These are phyloP conservation scores for Neomonachus schauinslandi DNA, from an alignment of 2,113 vertebrate genomes.

Conservation along the genomic window DNA sequence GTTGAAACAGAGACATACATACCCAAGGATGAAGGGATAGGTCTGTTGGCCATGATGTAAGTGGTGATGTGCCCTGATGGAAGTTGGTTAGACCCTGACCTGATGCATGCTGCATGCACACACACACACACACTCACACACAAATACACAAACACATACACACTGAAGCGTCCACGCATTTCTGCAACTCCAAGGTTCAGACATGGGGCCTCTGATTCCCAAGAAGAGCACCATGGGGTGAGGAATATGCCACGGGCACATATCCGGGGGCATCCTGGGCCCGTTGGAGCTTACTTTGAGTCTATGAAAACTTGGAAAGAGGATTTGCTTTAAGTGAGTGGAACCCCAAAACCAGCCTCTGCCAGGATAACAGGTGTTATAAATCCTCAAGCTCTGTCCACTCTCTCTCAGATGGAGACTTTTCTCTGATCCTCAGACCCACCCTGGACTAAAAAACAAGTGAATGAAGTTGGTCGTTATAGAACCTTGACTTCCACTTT, in stretches of 20 bases:
- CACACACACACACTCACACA: background rate
- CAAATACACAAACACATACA: background rate
- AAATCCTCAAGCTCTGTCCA: background rate
- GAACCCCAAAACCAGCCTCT: background rate
- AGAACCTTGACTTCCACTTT: background rate
- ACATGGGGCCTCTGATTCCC: background rate
- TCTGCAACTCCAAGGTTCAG: background rate
- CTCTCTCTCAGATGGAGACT: background rate
- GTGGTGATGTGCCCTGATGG: no score
- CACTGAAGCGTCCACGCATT: background rate
- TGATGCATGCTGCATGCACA: background rate
- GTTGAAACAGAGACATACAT: background rate
- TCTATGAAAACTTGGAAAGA: background rate
- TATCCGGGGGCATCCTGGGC: background rate
- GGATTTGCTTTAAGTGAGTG: background rate
- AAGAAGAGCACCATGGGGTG: background rate
- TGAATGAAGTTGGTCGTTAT: no score
- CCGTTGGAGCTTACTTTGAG: background rate
- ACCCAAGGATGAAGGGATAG: background rate
- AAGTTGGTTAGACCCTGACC: background rate
- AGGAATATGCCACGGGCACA: background rate
- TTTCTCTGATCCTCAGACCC: background rate
- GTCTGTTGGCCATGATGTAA: background rate
- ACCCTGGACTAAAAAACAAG: background rate
- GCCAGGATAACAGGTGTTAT: background rate